Base-by-base conservation (phyloP, 2,888 invertebrate species). In the Lithophane ornitopus region DNA sequence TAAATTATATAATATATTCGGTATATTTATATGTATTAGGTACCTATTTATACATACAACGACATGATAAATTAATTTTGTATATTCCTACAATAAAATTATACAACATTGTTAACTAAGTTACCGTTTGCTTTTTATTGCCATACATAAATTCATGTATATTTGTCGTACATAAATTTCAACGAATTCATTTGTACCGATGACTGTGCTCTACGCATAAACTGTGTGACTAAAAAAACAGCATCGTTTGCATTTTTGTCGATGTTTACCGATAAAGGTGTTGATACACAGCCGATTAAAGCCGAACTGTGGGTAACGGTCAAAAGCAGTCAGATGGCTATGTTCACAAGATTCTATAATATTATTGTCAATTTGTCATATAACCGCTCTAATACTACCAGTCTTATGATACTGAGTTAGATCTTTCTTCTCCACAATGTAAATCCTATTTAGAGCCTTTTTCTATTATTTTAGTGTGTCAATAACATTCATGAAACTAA, bases 181-280 rank as follows among this genome's bases (percentile, higher is more conserved):
- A 75, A 52, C 61, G 68, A 82, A 78, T 82, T 85, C 73, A 85
- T 87, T 87, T 85, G 73, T 71, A 69, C 72, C 67, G 73, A 77
- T 87, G 82, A 46, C 54, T 70, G 52, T 72, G 72, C 73, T 71
- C 80, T 69, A 63, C 76, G 56, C 62, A 76, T 72, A 76, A 80
- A 82, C 65, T 76, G 61, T 76, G 66, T 46, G 49, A 63, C 39
- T 61, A 76, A 87, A 84, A 76, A 72, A 81, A 77, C 68, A 75
- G 58, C 66, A 70, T 70, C 70, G 69, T 81, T 84, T 74, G 73
- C 78, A 78, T 86, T 78, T 84, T 81, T 79, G 46, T 77, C 76
- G 62, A 74, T 67, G 73, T 80, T 69, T 74, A 82, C 69, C 67
- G 72, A 58, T 80, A 75, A 79, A 80, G 65, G 46, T 41, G 14